Evolutionary conservation across 2,888 invertebrate genomes (phyloP).

Genomic region (Kuschelorhynchus macadamiae): DNA sequence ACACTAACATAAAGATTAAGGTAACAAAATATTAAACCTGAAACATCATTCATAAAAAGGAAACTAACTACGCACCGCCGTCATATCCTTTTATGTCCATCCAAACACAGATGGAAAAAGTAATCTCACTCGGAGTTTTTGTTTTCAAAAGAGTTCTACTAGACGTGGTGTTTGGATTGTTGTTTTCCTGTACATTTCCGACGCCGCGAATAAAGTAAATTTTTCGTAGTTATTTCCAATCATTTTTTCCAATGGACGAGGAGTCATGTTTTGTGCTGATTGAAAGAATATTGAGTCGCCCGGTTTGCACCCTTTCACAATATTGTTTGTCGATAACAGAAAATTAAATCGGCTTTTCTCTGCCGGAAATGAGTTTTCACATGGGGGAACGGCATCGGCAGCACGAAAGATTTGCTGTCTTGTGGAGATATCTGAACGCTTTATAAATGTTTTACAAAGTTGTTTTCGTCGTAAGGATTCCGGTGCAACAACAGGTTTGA

Average conservation of each 20-base stretch:
- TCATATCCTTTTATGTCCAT: too few relatives aligned
- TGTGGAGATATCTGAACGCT: constrained; percentile 13
- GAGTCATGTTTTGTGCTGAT: constrained; percentile 65
- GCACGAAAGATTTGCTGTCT: constrained; percentile 12
- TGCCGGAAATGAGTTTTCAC: constrained; percentile 66
- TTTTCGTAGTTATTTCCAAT: constrained; percentile 62
- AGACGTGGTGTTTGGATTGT: constrained; percentile 58
- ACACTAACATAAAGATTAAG: too few relatives aligned
- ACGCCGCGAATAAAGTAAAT: constrained; percentile 57
- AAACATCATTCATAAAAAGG: too few relatives aligned
- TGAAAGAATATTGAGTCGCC: constrained; percentile 66
- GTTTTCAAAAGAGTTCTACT: constrained; percentile 37
- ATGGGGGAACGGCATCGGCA: constrained; percentile 50
- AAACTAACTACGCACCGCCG: too few relatives aligned
- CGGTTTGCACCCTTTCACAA: constrained; percentile 55
- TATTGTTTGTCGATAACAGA: constrained; percentile 67
- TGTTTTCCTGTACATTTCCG: constrained; percentile 68
- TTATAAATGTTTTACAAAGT: constrained; percentile 3
- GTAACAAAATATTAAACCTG: too few relatives aligned
- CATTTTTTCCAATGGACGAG: constrained; percentile 63
- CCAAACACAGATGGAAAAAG: constrained; percentile 9
- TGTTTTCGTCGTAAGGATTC: too few relatives aligned
- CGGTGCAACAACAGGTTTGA: too few relatives aligned
- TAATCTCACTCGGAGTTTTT: constrained; percentile 20
- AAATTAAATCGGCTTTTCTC: constrained; percentile 68